Evolutionary conservation across 2,797 vertebrate genomes (phyloP), one percentile per base, ranked within the genome.

Genomic region (Pipistrellus kuhlii): DNA sequence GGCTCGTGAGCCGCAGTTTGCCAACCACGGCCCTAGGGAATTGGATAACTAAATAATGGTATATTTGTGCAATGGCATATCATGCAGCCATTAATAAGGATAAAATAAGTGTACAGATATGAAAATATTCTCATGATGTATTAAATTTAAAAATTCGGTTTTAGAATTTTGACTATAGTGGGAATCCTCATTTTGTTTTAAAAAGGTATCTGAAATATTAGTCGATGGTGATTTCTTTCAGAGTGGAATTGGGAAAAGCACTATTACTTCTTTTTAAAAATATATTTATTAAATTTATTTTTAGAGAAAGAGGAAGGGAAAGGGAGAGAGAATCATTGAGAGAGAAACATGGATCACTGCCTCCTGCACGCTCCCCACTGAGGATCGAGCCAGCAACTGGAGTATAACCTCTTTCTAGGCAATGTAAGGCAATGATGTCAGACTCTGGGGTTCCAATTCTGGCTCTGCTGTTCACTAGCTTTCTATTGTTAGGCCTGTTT

Each of bases 401-500:
- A 30, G 6, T 48, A 8, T n/a, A 23, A 21, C 78, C 75, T 80
- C 72, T 82, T 76, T 72, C 25, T 48, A 83, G 77, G 82, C 18
- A 55, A 12, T 64, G 72, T 14, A 48, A 73, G 57, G 83, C 62
- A 88, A 51, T 62, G 11, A 71, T 64, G 48, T 73, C 17, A 32
- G 84, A 59, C 30, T 30, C 4, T 32, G 32, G 21, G 81, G 25
- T 80, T 86, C 68, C 20, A 83, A 55, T 73, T 89, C 84, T 17
- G 64, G 25, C 64, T 62, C 21, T 87, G 35, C 66, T 84, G 23
- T 90, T 69, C 69, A 84, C 82, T 95, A 75, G 41, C n/a, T 68
- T 93, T 69, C 76, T 87, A 35, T 71, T 15, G n/a, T 62, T 71
- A 90, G 38, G 30, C 13, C 41, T 83, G 4, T 53, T 78, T 90